Base-by-base conservation (phyloP, 2,113 vertebrate species). In the Willisornis vidua region DNA sequence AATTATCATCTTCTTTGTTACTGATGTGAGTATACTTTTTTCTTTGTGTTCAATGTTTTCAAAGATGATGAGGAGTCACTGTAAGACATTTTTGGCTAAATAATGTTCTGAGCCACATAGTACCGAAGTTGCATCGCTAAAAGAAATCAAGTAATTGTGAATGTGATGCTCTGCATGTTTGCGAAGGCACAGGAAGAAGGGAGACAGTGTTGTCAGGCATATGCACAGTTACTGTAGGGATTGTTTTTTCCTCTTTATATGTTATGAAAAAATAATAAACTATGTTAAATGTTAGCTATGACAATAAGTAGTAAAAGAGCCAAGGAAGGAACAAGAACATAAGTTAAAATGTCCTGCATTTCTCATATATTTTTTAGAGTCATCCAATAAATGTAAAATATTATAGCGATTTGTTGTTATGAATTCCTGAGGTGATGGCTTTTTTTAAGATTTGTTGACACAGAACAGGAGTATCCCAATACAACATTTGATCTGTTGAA, bases 21-120 rank as follows among this genome's bases (percentile, higher is more conserved):
- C 6, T 7, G 48, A 97, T 96, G 99, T 99, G 94, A 99, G 99
- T 98, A 79, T 45, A 35, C 16, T 18, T 59, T 68, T 35, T 14
- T 46, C 37, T 59, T n/a, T 35, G 17, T 48, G 19, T 61, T 57
- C 3, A 0, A 0, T 83, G 37, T 62, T 93, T 63, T 39, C 45
- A 45, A 15, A 68, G 71, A 25, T 19, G 25, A 48, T 59, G 28
- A 93, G 35, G 33, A 66, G 59, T 80, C 1, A 0, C 41, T 57
- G 0, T 77, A 55, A 48, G 89, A 45, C 1, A 3, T 31, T 83
- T 63, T 54, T 75, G 24, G 23, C 33, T 57, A 1, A 48, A 6
- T 48, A 35, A 16, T 45, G 28, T 54, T 82, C 67, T 68, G 20
- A 77, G 6, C 35, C 6, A 3, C 14, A 1, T 35, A 12, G 14